Base-by-base conservation (phyloP, 2,797 vertebrate genomes). In the Poecilia wingei region DNA sequence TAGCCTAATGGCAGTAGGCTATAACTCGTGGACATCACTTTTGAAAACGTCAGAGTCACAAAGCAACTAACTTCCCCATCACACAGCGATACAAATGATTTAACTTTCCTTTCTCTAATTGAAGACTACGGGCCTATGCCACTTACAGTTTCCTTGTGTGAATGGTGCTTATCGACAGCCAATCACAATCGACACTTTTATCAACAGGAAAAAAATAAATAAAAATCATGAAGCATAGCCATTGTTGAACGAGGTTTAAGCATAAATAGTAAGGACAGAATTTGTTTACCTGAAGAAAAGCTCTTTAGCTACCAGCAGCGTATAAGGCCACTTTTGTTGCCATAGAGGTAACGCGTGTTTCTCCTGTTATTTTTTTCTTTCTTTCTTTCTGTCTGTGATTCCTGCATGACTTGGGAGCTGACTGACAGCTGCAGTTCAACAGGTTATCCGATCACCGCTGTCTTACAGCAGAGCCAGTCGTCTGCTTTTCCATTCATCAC, bases 381-480 rank as follows among this genome's bases (percentile, higher is more conserved):
- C 49, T 51, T 13, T 74, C 45, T 64, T 43, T 61, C 55, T 13
- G 79, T 28, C 66, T 80, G 87, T 72, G 71, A 69, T 83, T 72
- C 74, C 79, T 45, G 80, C 85, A 68, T 49, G 87, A 59, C 72
- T 85, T n/a, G 79, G 66, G 77, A 78, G 66, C 86, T 90, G 89
- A 88, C 78, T 88, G 93, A 86, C 90, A 89, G 88, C 86, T 86
- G 82, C 83, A 81, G 93, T 96, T 97, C 97, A 98, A 98, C 97
- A 98, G 97, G 97, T 97, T 96, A 94, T 89, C 90, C 89, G 94
- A 95, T 95, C 94, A 90, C 91, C 90, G 92, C 95, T 95, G 91
- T 94, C 92, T 69, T 89, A 76, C 91, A 83, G 84, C 93, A 87
- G 79, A 94, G 94, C 86, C 87, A 74, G 92, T 89, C 91, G 92